phyloP scores from a whole-genome alignment of 92 coral and sea anemone species.

The Pocillopora meandrina region DNA sequence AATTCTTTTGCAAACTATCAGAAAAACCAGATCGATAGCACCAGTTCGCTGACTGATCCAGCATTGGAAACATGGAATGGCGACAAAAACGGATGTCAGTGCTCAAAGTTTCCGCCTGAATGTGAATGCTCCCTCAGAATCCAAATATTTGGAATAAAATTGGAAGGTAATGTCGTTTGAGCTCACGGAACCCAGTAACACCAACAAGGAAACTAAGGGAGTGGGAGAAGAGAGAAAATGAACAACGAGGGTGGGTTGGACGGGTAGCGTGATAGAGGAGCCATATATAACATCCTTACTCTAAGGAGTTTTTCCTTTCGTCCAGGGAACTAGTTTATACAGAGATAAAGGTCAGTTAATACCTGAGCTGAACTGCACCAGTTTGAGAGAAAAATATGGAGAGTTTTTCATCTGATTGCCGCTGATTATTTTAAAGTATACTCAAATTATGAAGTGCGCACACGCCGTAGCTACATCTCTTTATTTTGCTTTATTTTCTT shows the following conservation, averaged over 20 bases:
- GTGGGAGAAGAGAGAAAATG: neutral
- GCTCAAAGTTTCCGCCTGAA: conserved; percentile 30
- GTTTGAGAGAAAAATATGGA: no score
- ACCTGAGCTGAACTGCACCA: no score
- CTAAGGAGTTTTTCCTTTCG: no score
- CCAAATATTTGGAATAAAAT: neutral
- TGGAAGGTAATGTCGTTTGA: conserved; percentile 14
- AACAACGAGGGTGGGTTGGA: neutral
- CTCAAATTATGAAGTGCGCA: no score
- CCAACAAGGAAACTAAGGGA: no score
- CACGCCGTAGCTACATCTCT: neutral
- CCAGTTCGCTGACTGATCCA: neutral
- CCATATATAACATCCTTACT: no score
- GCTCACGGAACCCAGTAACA: neutral
- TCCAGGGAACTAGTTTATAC: no score
- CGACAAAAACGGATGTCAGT: conserved; percentile 15
- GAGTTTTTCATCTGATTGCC: no score
- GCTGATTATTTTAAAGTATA: no score
- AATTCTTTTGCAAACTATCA: neutral
- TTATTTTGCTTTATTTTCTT: neutral
- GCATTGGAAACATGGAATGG: neutral
- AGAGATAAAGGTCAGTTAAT: no score
- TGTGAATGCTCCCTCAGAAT: conserved; percentile 26
- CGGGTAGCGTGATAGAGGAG: neutral
- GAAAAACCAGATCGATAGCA: neutral